Evolutionary conservation across 2,888 invertebrate genomes (phyloP).

Genomic region (Pilophorus perplexus): DNA sequence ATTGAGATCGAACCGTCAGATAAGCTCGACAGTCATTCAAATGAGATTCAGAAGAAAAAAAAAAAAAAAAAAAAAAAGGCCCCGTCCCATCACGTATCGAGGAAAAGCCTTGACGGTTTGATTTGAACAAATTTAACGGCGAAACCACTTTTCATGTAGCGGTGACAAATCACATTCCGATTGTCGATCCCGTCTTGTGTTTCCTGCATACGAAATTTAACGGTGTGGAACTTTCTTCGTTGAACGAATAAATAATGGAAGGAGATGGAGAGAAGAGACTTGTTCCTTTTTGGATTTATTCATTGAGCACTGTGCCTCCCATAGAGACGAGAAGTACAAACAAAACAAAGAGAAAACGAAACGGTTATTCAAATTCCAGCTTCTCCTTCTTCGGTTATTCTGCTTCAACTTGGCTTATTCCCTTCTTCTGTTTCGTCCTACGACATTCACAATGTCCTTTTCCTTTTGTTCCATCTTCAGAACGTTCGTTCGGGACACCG

Average conservation of each 20-base stretch:
- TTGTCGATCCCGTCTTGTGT: slow-evolving; percentile 4
- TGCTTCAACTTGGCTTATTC: too few species aligned
- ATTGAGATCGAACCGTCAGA: too few species aligned
- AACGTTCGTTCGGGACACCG: too few species aligned
- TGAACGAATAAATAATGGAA: slow-evolving; percentile 9
- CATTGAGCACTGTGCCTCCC: not conserved
- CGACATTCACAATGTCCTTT: too few species aligned
- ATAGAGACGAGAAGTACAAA: not conserved
- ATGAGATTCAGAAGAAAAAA: too few species aligned
- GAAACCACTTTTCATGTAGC: slow-evolving; percentile 6
- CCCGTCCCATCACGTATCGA: not conserved
- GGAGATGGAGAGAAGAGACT: not conserved
- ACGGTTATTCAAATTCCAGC: slow-evolving; percentile 12
- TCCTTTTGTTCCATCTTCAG: too few species aligned
- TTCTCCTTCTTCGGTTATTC: not conserved
- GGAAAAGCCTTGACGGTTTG: too few species aligned
- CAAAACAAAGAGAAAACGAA: slow-evolving; percentile 6
- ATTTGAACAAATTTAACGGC: too few species aligned
- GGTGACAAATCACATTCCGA: slow-evolving; percentile 2
- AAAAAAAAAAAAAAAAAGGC: slow-evolving; percentile 7
- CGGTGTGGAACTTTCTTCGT: too few species aligned
- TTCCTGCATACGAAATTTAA: slow-evolving; percentile 11
- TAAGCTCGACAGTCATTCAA: too few species aligned
- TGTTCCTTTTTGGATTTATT: slow-evolving; percentile 12
- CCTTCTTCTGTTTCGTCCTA: too few species aligned